These are phyloP conservation scores for Notiomystis cincta DNA, from an alignment of 2,113 vertebrate species.

Conservation along the genomic window DNA sequence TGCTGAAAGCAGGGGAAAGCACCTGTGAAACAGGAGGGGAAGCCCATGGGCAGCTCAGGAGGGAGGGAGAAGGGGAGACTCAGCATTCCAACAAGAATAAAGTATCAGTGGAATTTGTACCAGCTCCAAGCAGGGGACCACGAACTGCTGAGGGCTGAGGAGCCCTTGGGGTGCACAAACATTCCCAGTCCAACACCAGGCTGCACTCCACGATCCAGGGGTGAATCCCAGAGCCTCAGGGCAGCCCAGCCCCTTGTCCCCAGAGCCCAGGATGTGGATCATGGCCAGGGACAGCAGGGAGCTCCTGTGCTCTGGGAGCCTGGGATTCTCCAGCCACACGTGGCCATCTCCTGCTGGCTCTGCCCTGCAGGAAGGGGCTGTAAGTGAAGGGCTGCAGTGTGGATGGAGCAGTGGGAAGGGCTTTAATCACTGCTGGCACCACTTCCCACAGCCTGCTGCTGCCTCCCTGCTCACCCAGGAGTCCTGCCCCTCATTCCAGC, in stretches of 20 bases:
- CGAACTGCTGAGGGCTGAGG: fast-evolving
- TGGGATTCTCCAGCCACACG: neutral
- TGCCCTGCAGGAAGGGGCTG: neutral
- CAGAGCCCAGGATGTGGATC: neutral
- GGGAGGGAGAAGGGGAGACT: neutral
- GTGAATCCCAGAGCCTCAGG: neutral
- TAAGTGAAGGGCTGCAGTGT: neutral
- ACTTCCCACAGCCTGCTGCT: neutral
- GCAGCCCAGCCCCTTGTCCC: neutral
- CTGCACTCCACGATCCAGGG: neutral
- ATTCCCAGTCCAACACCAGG: fast-evolving
- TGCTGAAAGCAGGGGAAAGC: neutral
- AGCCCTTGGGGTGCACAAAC: neutral
- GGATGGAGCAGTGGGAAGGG: neutral
- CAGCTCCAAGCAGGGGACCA: neutral
- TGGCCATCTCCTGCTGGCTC: neutral
- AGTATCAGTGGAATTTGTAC: neutral
- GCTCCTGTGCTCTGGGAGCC: neutral
- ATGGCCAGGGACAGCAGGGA: fast-evolving
- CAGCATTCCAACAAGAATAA: fast-evolving
- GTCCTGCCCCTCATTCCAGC: neutral
- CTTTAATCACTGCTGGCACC: neutral
- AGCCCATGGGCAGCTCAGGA: neutral
- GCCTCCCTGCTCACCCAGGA: neutral
- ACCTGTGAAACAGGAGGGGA: neutral